phyloP scores from a whole-genome alignment of 2,113 vertebrate species.

The Callithrix jacchus region DNA sequence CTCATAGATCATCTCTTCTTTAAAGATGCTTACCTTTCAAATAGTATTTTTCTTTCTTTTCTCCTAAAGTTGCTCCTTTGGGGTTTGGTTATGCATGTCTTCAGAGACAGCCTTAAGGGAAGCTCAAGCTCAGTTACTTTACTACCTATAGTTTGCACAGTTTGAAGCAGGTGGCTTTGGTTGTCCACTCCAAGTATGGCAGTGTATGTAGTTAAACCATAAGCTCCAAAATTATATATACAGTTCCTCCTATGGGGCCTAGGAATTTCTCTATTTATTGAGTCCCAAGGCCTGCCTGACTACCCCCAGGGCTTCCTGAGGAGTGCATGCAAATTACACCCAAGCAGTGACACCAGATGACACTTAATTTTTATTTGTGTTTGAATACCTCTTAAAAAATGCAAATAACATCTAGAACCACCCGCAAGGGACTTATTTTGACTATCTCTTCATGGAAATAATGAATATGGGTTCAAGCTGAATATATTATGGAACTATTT shows the following conservation, averaged over 20 bases:
- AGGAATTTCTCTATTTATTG: background rate
- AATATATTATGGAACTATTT: constrained; percentile 58
- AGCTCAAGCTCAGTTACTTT: background rate
- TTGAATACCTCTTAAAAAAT: constrained; percentile 44
- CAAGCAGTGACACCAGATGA: constrained; percentile 36
- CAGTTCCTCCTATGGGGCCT: background rate
- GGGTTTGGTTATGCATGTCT: background rate
- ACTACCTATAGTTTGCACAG: background rate
- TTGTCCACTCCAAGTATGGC: background rate
- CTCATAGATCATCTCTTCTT: background rate
- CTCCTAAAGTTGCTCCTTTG: background rate
- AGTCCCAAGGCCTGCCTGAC: background rate
- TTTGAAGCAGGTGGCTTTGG: background rate
- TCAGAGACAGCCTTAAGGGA: background rate
- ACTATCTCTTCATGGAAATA: constrained; percentile 28
- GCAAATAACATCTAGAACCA: constrained; percentile 43
- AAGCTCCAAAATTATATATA: background rate
- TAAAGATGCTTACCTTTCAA: constrained; percentile 20
- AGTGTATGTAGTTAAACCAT: background rate
- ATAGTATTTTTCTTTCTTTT: background rate
- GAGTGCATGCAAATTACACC: constrained; percentile 36
- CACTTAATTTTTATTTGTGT: constrained; percentile 47
- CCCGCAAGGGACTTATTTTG: constrained; percentile 27
- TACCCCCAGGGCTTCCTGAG: constrained; percentile 4
- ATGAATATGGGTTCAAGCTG: constrained; percentile 42